phyloP scores from a whole-genome alignment of 1,140 invertebrate genomes.

The Neocloeon triangulifer region DNA sequence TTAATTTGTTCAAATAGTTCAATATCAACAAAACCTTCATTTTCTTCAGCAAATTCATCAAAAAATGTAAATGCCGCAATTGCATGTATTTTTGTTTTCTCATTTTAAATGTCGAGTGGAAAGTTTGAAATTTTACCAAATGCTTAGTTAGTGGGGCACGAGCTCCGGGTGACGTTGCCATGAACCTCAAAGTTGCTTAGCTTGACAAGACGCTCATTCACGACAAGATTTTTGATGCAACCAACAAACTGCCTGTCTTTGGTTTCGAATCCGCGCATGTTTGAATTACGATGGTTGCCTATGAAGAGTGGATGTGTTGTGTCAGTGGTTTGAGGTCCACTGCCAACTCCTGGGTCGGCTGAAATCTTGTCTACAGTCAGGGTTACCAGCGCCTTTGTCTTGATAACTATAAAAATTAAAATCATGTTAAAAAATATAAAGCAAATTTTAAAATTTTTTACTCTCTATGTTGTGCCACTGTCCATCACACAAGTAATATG shows the following conservation, averaged over 20 bases:
- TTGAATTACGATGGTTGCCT: slow-evolving; percentile 44
- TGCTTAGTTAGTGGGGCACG: slow-evolving; percentile 42
- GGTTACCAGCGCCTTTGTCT: slow-evolving; percentile 61
- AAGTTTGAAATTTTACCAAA: no score
- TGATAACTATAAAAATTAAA: slow-evolving; percentile 39
- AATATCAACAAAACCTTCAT: no score
- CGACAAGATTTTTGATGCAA: slow-evolving; percentile 51
- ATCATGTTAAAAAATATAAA: slow-evolving; percentile 5
- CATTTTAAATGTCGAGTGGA: no score
- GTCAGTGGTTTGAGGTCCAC: slow-evolving; percentile 38
- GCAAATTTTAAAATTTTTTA: slow-evolving; percentile 20
- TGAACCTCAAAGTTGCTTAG: slow-evolving; percentile 32
- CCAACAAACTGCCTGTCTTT: slow-evolving; percentile 54
- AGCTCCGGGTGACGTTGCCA: slow-evolving; percentile 40
- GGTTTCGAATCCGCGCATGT: slow-evolving; percentile 29
- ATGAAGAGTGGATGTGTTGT: slow-evolving; percentile 71
- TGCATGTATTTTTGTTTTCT: no score
- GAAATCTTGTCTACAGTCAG: slow-evolving; percentile 56
- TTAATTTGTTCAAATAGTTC: no score
- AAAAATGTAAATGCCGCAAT: no score
- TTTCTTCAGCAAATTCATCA: no score
- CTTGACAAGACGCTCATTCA: slow-evolving; percentile 30
- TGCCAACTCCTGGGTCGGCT: slow-evolving; percentile 39
- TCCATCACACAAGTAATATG: slow-evolving; percentile 70
- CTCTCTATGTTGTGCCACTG: slow-evolving; percentile 79